These are phyloP conservation scores for Amphipyra berbera DNA, from an alignment of 2,888 invertebrate genomes.

Conservation along the genomic window DNA sequence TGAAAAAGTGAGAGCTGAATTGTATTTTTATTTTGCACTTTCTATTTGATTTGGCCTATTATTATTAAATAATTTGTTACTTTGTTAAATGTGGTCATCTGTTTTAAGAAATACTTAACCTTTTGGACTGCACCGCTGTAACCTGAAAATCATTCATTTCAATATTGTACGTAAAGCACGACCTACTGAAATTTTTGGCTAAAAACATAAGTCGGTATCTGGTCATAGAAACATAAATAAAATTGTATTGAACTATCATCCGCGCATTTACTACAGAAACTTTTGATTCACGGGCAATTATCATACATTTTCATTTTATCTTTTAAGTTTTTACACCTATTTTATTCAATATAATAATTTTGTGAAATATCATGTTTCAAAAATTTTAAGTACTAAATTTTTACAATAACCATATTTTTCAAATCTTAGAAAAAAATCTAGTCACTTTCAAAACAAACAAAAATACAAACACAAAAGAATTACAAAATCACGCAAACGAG, in stretches of 20 bases:
- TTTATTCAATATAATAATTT: too few species aligned
- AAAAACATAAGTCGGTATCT: background rate
- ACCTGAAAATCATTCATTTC: constrained; percentile 50
- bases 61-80: background rate
- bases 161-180: constrained; percentile 12
- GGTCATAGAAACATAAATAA: background rate
- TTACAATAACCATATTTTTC: too few species aligned
- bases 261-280: background rate
- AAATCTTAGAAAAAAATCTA: background rate
- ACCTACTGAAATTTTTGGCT: background rate
- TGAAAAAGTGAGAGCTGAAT: background rate
- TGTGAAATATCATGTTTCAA: too few species aligned
- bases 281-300: too few species aligned
- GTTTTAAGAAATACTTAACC: constrained; percentile 35
- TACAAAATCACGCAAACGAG: constrained; percentile 57
- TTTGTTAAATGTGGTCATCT: background rate
- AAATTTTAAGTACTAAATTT: too few species aligned
- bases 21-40: background rate
- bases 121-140: constrained; percentile 16
- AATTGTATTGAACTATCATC: background rate
- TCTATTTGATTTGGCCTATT: background rate
- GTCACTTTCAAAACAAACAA: constrained; percentile 30
- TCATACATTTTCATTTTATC: too few species aligned
- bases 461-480: constrained; percentile 55
- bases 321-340: too few species aligned